Evolutionary conservation across 2,888 invertebrate genomes (phyloP).

Genomic region (Panorpa germanica): DNA sequence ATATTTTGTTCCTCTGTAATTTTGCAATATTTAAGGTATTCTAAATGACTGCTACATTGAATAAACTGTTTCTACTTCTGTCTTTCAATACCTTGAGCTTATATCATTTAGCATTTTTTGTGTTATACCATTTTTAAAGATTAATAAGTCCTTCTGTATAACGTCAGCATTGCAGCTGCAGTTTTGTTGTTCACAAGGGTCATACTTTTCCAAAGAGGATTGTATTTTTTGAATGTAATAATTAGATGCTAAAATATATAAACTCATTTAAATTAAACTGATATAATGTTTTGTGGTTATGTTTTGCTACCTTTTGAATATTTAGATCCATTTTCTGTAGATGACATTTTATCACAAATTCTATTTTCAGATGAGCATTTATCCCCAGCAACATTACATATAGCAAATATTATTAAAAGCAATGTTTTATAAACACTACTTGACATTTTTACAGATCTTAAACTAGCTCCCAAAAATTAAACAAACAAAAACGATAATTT

Average conservation of each 20-base stretch:
- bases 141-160: conserved; percentile 45
- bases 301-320: too few species aligned
- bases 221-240: conserved; percentile 26
- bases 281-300: too few species aligned
- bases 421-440: too few species aligned
- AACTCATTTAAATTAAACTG: too few species aligned
- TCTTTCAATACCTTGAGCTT: conserved; percentile 24
- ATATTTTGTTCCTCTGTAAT: conserved; percentile 49
- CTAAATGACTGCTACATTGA: background rate
- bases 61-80: conserved; percentile 14
- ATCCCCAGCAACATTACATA: too few species aligned
- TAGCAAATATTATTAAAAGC: too few species aligned
- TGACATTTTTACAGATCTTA: too few species aligned
- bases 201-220: conserved; percentile 28
- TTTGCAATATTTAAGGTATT: background rate
- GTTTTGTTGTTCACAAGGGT: conserved; percentile 32
- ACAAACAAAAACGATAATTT: too few species aligned
- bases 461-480: too few species aligned
- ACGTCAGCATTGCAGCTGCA: conserved; percentile 45
- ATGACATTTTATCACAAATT: too few species aligned
- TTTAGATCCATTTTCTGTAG: too few species aligned
- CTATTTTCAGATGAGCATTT: too few species aligned
- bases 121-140: conserved; percentile 54
- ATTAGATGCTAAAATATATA: conserved; percentile 14
- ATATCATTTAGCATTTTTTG: conserved; percentile 41